phyloP scores from a whole-genome alignment of 2,888 invertebrate species.

The Coelinius sp. region DNA sequence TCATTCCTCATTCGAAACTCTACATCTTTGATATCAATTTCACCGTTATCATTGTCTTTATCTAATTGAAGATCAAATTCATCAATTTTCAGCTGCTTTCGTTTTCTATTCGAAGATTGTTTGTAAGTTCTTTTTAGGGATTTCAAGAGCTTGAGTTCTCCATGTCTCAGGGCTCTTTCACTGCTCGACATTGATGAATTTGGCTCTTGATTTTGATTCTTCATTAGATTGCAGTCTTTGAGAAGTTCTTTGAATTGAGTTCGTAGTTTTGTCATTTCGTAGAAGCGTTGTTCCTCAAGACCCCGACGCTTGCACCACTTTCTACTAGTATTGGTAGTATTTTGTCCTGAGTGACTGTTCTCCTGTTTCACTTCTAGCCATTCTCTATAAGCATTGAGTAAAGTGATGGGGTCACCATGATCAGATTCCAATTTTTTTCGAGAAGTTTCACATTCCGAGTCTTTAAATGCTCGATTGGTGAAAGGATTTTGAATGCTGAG shows the following conservation, averaged over 20 bases:
- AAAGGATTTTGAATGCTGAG: conserved; percentile 95
- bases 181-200: conserved; percentile 75
- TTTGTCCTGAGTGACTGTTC: conserved; percentile 57
- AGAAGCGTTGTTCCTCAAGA: conserved; percentile 96
- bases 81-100: conserved; percentile 83
- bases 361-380: conserved; percentile 88
- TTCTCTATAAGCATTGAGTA: conserved; percentile 88
- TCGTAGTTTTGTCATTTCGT: conserved; percentile 94
- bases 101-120: conserved; percentile 77
- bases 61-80: conserved; percentile 79
- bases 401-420: conserved; percentile 95
- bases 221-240: conserved; percentile 78
- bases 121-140: conserved; percentile 83
- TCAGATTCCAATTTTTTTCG: conserved; percentile 89
- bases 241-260: conserved; percentile 89
- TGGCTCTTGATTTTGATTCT: conserved; percentile 69
- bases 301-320: conserved; percentile 93
- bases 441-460: conserved; percentile 85
- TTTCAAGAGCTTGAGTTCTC: conserved; percentile 89
- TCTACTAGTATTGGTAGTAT: conserved; percentile 67
- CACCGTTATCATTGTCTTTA: conserved; percentile 55
- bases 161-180: conserved; percentile 87
- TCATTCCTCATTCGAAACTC: conserved; percentile 90
- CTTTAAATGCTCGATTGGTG: conserved; percentile 89
- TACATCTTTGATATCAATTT: conserved; percentile 85